Evolutionary conservation across 1,140 invertebrate species (phyloP), one percentile per base, ranked within the genome.

Genomic region (Babylonia areolata): DNA sequence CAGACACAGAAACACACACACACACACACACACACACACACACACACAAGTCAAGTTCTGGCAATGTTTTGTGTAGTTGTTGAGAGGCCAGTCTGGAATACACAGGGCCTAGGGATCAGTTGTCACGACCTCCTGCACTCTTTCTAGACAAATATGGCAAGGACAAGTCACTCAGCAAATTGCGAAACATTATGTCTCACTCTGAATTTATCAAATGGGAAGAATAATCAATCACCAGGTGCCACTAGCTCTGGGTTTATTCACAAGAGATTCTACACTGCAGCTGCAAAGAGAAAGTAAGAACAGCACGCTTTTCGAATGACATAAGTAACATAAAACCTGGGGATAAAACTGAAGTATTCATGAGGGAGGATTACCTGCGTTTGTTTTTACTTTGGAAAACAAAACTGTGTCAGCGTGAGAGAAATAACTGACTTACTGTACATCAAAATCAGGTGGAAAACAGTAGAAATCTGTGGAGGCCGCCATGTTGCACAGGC

Each of bases 371-470:
- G 28, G 58, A 51, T 23, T 23, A 12, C 23, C 58, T 64, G 0
- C 12, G 5, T 28, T 6, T 64, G 58, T 11, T 11, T n/a, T n/a
- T 64, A n/a, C 12, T 64, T 23, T 23, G 5, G 17, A 64, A 6
- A 64, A 64, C 5, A 51, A n/a, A n/a, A 23, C 28, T 28, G 58
- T 23, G 58, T 6, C 20, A 64, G 1, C 6, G 28, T 28, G 58
- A 1, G 20, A 64, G 5, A 23, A 20, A 64, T 64, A 64, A 64
- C 5, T 64, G 58, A 84, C 82, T 84, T 15, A 84, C 82, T 73
- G 69, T 20, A 84, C 64, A 37, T 84, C 40, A n/a, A 84, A 84
- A 20, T 84, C 69, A 17, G 40, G 37, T 11, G 64, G 69, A 73
- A 84, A 84, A 28, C n/a, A 40, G 28, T 75, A 23, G 37, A 84